phyloP scores from a whole-genome alignment of 2,113 vertebrate genomes.

The Hemiscyllium ocellatum region DNA sequence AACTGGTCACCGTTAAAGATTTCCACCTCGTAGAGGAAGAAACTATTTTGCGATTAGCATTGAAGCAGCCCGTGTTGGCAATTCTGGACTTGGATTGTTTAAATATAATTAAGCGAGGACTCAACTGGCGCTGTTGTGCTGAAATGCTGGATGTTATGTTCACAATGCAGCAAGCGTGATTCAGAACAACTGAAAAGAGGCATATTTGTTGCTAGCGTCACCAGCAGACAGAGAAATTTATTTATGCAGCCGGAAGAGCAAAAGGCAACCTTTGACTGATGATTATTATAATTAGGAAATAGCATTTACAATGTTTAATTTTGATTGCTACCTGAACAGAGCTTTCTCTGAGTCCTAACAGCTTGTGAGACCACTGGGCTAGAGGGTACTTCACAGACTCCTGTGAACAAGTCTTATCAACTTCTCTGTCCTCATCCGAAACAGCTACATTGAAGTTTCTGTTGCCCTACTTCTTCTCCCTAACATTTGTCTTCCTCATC shows the following conservation, averaged over 20 bases:
- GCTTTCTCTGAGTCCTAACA: background rate
- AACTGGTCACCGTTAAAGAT: background rate
- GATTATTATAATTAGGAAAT: background rate
- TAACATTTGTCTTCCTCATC: background rate
- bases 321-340: background rate
- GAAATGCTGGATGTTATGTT: background rate
- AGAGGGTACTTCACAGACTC: background rate
- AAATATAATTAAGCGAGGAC: background rate
- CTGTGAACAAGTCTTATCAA: background rate
- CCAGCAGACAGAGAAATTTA: background rate
- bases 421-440: background rate
- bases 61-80: background rate
- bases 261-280: background rate
- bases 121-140: background rate
- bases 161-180: background rate
- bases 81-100: background rate
- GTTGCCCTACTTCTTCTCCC: background rate
- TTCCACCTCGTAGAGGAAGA: too few relatives aligned
- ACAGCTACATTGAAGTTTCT: background rate
- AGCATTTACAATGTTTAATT: background rate
- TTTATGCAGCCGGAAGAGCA: background rate
- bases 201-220: background rate
- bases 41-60: background rate
- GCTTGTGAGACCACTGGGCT: background rate
- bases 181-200: background rate